Evolutionary conservation across 1,140 invertebrate genomes (phyloP).

Genomic region (Saccostrea cuccullata): DNA sequence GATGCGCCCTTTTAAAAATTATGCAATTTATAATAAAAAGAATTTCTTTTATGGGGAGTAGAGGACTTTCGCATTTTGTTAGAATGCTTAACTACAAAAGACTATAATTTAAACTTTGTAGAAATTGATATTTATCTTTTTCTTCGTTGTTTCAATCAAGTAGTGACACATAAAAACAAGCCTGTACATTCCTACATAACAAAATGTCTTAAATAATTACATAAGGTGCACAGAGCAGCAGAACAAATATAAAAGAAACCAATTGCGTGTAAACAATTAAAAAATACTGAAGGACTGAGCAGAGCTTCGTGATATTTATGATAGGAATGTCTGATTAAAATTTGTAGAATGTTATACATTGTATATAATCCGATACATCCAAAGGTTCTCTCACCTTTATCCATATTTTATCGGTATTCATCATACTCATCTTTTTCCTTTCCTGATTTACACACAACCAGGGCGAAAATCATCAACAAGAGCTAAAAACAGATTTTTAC

Average conservation of each 20-base stretch:
- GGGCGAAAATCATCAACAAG: slow-evolving; percentile 15
- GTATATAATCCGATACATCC: background rate
- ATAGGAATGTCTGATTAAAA: background rate
- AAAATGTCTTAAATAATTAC: background rate
- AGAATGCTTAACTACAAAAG: too few species aligned
- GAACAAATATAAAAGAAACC: too few species aligned
- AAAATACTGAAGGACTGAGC: background rate
- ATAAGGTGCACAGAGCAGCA: background rate
- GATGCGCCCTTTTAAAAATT: too few species aligned
- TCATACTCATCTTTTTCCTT: background rate
- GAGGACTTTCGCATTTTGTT: too few species aligned
- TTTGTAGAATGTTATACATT: background rate
- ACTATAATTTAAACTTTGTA: too few species aligned
- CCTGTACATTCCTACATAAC: background rate
- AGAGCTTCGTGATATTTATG: too few species aligned
- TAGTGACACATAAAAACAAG: background rate
- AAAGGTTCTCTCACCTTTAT: background rate
- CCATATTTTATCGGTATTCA: background rate
- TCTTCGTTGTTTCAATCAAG: too few species aligned
- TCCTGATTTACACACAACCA: slow-evolving; percentile 13
- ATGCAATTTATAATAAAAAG: too few species aligned
- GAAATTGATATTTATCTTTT: too few species aligned
- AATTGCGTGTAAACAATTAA: background rate
- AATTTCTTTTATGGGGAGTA: too few species aligned
- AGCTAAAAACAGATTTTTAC: background rate